A percentile compares a stretch with the other conserved stretches of the same genome.
phyloP scores from a whole-genome alignment of 2,113 vertebrate species.

The Gorsachius goisagi region DNA sequence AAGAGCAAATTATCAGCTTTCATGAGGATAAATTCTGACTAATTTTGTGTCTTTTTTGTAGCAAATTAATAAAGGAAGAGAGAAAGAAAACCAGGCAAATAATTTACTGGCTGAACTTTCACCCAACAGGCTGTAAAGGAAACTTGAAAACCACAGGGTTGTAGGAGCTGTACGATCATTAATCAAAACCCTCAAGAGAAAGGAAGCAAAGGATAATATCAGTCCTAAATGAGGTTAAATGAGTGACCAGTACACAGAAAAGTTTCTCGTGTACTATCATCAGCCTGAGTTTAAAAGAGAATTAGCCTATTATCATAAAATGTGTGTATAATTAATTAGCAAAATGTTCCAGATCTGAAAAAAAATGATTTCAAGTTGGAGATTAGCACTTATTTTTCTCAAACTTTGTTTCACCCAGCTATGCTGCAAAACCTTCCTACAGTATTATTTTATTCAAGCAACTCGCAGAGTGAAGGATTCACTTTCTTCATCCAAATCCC shows the following conservation, averaged over 20 bases:
- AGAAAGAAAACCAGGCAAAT: background rate
- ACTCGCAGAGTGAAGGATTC: background rate
- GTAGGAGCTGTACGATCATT: background rate
- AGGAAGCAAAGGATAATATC: background rate
- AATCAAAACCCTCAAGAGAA: background rate
- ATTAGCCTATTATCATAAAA: background rate
- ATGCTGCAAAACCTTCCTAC: background rate
- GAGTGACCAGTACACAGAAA: fast-evolving
- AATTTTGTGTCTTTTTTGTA: background rate
- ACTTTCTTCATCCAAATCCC: background rate
- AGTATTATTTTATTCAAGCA: background rate
- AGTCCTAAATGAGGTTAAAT: background rate
- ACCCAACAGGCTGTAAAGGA: background rate
- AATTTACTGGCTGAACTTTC: background rate
- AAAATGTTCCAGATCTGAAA: background rate
- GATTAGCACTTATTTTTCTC: background rate
- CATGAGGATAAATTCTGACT: background rate
- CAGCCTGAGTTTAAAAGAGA: background rate
- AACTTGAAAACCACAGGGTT: background rate
- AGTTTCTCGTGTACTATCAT: background rate
- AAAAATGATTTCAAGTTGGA: background rate
- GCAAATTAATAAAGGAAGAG: background rate
- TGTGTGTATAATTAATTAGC: background rate
- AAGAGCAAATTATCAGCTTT: background rate
- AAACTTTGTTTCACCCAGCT: background rate